Conservation (phyloP, 2,888 invertebrate genomes). For the Pachydiplax longipennis region DNA sequence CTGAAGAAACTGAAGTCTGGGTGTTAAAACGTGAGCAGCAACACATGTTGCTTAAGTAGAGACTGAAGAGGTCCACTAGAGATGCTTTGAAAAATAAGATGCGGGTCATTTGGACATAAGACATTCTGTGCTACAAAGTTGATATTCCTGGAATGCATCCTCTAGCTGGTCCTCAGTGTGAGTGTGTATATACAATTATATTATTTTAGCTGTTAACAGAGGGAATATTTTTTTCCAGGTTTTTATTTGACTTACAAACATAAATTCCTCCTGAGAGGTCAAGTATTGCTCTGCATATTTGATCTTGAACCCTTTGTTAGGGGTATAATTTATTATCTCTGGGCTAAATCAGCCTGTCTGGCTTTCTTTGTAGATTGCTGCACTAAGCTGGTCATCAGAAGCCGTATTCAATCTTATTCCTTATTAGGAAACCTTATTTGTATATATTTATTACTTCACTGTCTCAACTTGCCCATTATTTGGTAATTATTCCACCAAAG, state of each 20-base stretch:
- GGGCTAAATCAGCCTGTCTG: background rate
- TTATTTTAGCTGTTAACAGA: background rate
- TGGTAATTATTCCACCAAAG: background rate
- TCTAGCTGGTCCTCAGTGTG: background rate
- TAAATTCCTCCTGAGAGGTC: background rate
- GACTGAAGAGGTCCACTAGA: background rate
- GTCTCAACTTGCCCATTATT: background rate
- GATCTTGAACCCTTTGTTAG: background rate
- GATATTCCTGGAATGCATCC: background rate
- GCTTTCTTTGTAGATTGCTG: background rate
- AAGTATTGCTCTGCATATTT: background rate
- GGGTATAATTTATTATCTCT: background rate
- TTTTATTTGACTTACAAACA: background rate
- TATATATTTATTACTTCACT: constrained; percentile 11
- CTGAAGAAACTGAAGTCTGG: constrained; percentile 82
- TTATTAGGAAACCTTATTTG: background rate
- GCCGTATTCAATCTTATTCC: background rate
- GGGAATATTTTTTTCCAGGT: constrained; percentile 12
- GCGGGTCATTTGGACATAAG: background rate
- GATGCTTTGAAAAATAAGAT: background rate
- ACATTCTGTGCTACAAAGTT: background rate
- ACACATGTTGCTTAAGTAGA: constrained; percentile 36
- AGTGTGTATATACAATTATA: background rate
- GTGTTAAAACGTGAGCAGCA: constrained; percentile 15
- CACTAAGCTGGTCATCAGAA: background rate